Evolutionary conservation across 2,888 invertebrate genomes (phyloP).

Genomic region (Hypomecis punctinalis): DNA sequence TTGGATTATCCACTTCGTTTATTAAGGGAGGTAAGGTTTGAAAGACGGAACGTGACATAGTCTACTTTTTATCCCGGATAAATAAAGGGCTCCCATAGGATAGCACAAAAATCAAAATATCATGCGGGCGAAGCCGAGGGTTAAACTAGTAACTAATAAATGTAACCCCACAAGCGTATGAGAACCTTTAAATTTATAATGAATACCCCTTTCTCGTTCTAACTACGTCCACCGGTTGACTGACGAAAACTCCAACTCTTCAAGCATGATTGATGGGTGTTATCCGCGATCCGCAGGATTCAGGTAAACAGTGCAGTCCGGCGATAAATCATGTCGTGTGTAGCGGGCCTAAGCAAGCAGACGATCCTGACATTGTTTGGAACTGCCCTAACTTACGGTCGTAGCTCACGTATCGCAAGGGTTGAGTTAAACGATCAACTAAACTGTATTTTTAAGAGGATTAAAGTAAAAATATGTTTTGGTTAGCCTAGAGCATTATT

Average conservation of each 20-base stretch:
- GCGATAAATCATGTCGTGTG: conserved; percentile 49
- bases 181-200: too few relatives aligned
- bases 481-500: too few relatives aligned
- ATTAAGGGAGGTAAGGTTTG: too few relatives aligned
- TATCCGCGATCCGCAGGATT: conserved; percentile 41
- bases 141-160: too few relatives aligned
- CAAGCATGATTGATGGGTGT: conserved; percentile 59
- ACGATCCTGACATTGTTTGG: conserved; percentile 18
- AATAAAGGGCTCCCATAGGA: too few relatives aligned
- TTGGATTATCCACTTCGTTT: too few relatives aligned
- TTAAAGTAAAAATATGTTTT: too few relatives aligned
- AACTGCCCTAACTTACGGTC: not conserved
- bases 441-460: not conserved
- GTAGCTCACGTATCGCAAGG: not conserved
- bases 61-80: too few relatives aligned
- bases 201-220: not conserved
- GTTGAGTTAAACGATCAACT: not conserved
- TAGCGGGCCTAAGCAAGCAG: conserved; percentile 46
- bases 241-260: conserved; percentile 43
- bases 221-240: conserved; percentile 25
- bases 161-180: too few relatives aligned
- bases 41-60: too few relatives aligned
- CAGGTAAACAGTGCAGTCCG: conserved; percentile 48
- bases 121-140: too few relatives aligned
- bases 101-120: too few relatives aligned